These are phyloP conservation scores for Rhyacophila brunnea DNA, from an alignment of 1,140 invertebrate genomes.

Conservation along the genomic window DNA sequence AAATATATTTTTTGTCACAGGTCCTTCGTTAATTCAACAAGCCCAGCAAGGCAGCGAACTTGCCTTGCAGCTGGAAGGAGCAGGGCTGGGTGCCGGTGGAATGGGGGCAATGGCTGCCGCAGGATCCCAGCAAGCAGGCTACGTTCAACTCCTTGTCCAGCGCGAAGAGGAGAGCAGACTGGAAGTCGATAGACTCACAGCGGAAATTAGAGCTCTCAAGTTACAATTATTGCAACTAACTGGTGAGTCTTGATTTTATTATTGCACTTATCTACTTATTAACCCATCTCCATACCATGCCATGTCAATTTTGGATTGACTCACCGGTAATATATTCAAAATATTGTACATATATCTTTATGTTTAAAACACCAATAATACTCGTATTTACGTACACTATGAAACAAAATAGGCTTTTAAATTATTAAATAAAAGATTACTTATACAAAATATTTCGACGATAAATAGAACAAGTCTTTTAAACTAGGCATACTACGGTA, in stretches of 20 bases:
- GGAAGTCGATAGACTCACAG: constrained; percentile 59
- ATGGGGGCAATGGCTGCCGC: constrained; percentile 35
- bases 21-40: constrained; percentile 41
- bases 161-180: constrained; percentile 58
- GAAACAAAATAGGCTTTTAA: too few species aligned
- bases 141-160: constrained; percentile 53
- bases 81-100: constrained; percentile 37
- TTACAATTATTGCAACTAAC: constrained; percentile 58
- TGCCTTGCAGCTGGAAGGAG: constrained; percentile 22
- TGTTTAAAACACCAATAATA: too few species aligned
- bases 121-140: constrained; percentile 38
- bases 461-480: too few species aligned
- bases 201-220: constrained; percentile 61
- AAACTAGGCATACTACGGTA: too few species aligned
- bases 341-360: too few species aligned
- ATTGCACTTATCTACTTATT: too few species aligned
- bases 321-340: too few species aligned
- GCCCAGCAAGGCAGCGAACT: neutral
- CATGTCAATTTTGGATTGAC: too few species aligned
- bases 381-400: too few species aligned
- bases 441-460: too few species aligned
- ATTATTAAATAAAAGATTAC: too few species aligned
- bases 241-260: constrained; percentile 43
- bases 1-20: constrained; percentile 38
- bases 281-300: too few species aligned